Conservation (phyloP, 2,113 vertebrate genomes). For the Platanista minor region DNA sequence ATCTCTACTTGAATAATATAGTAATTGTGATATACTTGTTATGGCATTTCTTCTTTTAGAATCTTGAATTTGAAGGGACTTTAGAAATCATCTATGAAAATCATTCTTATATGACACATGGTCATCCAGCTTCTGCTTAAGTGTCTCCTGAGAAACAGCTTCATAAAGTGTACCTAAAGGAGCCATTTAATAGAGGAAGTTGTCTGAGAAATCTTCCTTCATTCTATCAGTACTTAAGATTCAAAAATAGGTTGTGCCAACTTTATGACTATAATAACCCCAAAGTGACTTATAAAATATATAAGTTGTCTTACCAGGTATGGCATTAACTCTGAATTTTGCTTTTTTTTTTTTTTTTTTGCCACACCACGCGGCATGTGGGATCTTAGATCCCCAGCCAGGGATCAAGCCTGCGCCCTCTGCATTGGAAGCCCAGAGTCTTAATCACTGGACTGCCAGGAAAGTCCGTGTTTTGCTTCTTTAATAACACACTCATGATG, state of each 20-base stretch:
- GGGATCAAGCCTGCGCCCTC: no score
- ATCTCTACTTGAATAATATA: not conserved
- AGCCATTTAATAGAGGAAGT: not conserved
- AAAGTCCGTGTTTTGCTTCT: not conserved
- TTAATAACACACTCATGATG: not conserved
- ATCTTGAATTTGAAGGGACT: not conserved
- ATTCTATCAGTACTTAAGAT: not conserved
- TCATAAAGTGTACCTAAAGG: not conserved
- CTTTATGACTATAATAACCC: not conserved
- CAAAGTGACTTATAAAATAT: not conserved
- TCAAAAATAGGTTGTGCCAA: conserved; percentile 19
- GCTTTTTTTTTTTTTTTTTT: no score
- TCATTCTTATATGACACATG: conserved; percentile 9
- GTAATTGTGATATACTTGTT: not conserved
- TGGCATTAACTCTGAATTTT: not conserved
- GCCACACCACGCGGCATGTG: fast-evolving
- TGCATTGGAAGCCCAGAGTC: no score
- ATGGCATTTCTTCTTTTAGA: conserved; percentile 21
- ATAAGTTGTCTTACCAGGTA: not conserved
- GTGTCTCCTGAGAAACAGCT: conserved; percentile 13
- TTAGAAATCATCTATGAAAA: not conserved
- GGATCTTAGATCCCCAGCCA: no score
- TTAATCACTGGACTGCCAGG: no score
- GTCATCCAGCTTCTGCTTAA: conserved; percentile 19
- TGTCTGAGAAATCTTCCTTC: conserved; percentile 29